Conservation (phyloP, 2,888 invertebrate genomes). For the Rhagonycha fulva region DNA sequence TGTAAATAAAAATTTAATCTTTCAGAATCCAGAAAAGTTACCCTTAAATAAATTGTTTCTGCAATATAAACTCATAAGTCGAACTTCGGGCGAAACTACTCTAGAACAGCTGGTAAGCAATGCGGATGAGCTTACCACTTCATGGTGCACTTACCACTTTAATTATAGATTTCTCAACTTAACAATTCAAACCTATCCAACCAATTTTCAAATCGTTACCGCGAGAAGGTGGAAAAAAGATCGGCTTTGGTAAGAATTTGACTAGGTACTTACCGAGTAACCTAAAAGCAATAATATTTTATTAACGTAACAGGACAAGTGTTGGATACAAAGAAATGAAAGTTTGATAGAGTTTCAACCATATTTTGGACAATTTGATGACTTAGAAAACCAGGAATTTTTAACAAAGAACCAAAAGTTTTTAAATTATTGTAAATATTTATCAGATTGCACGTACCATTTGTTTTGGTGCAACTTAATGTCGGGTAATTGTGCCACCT, state of each 20-base stretch:
- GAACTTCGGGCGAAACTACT: constrained; percentile 31
- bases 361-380: constrained; percentile 41
- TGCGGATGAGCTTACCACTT: not conserved
- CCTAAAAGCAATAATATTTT: not conserved
- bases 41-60: constrained; percentile 58
- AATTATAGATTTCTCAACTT: not conserved
- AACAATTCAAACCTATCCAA: not conserved
- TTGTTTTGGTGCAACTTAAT: constrained; percentile 53
- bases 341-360: constrained; percentile 43
- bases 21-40: constrained; percentile 64
- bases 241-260: constrained; percentile 44
- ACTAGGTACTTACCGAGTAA: too few species aligned
- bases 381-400: constrained; percentile 44
- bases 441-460: constrained; percentile 49
- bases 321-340: constrained; percentile 45
- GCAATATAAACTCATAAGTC: constrained; percentile 40
- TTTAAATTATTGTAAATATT: constrained; percentile 45
- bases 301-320: constrained; percentile 31
- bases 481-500: constrained; percentile 43
- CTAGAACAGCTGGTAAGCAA: constrained; percentile 2
- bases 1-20: constrained; percentile 27
- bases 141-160: not conserved
- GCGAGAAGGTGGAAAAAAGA: constrained; percentile 40
- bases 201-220: constrained; percentile 6
- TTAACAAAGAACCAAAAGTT: constrained; percentile 43